These are phyloP conservation scores for Amphiura filiformis DNA, from an alignment of 35 echinoderm and acorn worm genomes.

Conservation along the genomic window DNA sequence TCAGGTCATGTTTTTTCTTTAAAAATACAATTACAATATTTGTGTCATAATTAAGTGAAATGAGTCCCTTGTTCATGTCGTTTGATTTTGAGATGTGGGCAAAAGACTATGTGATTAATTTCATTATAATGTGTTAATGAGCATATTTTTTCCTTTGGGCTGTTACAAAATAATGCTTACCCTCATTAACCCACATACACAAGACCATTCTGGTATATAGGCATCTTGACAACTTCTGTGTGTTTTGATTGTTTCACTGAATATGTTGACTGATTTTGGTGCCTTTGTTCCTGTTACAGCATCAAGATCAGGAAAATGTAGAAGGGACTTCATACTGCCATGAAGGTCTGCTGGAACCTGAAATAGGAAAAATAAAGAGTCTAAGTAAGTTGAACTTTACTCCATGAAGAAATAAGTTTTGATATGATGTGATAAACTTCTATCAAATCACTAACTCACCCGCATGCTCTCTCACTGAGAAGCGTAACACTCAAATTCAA, in stretches of 20 bases:
- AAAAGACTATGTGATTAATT: too few species aligned
- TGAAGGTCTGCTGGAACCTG: conserved; percentile 87
- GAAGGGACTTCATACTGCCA: conserved; percentile 86
- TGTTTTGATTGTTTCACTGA: conserved; percentile 48
- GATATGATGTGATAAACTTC: too few species aligned
- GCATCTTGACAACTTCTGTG: conserved; percentile 83
- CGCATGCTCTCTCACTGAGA: too few species aligned
- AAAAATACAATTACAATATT: not conserved
- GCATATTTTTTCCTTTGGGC: too few species aligned
- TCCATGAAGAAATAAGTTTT: too few species aligned
- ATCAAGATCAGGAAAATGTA: conserved; percentile 84
- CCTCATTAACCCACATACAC: conserved; percentile 83
- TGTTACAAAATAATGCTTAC: too few species aligned
- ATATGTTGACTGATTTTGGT: conserved; percentile 72
- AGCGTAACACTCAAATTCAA: too few species aligned
- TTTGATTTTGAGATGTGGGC: not conserved
- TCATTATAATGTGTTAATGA: too few species aligned
- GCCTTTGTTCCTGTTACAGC: conserved; percentile 42
- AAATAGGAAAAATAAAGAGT: not conserved
- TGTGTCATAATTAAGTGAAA: not conserved
- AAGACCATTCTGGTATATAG: conserved; percentile 83
- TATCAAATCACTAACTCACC: too few species aligned
- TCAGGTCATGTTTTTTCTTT: too few species aligned
- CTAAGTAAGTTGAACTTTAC: too few species aligned
- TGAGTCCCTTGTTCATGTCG: too few species aligned